Conservation (phyloP, 2,113 vertebrate genomes). For the Lasiurus borealis region DNA sequence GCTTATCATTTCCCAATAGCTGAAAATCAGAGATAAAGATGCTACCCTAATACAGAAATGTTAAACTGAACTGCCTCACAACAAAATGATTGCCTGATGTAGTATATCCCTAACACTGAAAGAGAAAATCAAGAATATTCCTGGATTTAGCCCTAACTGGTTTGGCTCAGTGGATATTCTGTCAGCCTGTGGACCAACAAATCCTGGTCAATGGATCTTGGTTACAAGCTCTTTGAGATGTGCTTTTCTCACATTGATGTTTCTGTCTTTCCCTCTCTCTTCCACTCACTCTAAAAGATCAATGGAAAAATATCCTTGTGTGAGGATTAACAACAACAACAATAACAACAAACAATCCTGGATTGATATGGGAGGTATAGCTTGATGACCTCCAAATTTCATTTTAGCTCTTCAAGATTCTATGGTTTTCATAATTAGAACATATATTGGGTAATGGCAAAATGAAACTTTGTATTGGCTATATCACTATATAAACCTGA, state of each 20-base stretch:
- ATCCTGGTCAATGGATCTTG: no score
- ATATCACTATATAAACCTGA: not conserved
- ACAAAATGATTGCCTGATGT: not conserved
- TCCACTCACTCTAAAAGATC: no score
- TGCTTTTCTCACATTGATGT: no score
- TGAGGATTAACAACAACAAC: no score
- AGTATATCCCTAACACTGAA: not conserved
- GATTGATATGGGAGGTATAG: not conserved
- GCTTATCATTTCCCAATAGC: not conserved
- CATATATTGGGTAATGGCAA: not conserved
- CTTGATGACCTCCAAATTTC: not conserved
- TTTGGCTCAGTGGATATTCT: no score
- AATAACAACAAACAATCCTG: no score
- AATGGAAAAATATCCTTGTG: no score
- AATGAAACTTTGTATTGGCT: not conserved
- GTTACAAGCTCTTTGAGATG: no score
- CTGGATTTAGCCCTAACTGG: not conserved
- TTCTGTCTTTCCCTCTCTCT: no score
- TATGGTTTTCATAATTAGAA: not conserved
- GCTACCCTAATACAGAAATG: not conserved
- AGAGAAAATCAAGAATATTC: not conserved
- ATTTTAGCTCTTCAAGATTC: not conserved
- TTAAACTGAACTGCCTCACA: not conserved
- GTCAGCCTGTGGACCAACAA: no score
- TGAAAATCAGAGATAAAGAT: not conserved